phyloP scores from a whole-genome alignment of 2,888 invertebrate genomes.

The Zygogramma bicolorata region DNA sequence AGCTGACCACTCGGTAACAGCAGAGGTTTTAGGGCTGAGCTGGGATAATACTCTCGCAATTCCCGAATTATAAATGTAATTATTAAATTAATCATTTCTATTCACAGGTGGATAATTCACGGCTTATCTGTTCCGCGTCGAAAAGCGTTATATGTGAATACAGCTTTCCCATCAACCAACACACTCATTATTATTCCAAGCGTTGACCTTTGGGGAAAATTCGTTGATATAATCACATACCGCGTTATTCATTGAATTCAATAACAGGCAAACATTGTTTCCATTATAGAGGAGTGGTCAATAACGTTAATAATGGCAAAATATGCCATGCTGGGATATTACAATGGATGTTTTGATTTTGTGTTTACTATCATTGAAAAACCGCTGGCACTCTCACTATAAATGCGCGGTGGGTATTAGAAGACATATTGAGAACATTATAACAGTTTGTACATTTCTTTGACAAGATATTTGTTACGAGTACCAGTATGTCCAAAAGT shows the following conservation, averaged over 20 bases:
- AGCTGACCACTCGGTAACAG: conserved; percentile 52
- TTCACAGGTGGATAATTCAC: conserved; percentile 38
- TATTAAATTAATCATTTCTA: conserved; percentile 41
- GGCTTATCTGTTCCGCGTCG: conserved; percentile 27
- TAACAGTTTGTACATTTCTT: too few relatives aligned
- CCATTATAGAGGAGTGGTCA: too few relatives aligned
- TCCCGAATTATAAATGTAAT: conserved; percentile 48
- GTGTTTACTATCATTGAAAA: too few relatives aligned
- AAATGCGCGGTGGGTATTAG: too few relatives aligned
- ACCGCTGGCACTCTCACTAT: too few relatives aligned
- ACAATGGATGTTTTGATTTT: too few relatives aligned
- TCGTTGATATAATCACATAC: background rate
- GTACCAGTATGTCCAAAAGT: too few relatives aligned
- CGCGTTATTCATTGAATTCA: background rate
- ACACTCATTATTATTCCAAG: background rate
- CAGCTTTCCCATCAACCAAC: background rate
- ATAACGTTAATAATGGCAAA: too few relatives aligned
- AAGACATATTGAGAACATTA: too few relatives aligned
- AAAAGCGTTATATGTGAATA: conserved; percentile 19
- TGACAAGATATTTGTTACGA: too few relatives aligned
- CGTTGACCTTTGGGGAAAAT: background rate
- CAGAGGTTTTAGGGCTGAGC: conserved; percentile 50
- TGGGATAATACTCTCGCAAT: conserved; percentile 48
- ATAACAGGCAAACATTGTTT: background rate
- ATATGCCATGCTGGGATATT: too few relatives aligned